Percentiles rank a stretch among this genome's conserved stretches.
Conservation (phyloP, 2,797 vertebrate species). For the Synaphobranchus kaupii region DNA sequence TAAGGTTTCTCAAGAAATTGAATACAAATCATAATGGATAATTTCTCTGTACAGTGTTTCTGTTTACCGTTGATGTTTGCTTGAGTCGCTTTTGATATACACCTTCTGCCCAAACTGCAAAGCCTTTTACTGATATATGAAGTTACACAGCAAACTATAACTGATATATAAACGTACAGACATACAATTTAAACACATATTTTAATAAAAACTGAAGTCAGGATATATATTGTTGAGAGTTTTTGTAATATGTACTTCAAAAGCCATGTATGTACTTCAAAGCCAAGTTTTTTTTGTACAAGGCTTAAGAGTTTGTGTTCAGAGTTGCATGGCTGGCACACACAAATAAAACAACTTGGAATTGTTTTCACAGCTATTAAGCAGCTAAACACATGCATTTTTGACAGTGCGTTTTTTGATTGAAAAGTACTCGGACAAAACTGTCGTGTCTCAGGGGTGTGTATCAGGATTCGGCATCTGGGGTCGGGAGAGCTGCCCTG, state of each 20-base stretch:
- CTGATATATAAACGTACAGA: neutral
- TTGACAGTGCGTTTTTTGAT: too few species aligned
- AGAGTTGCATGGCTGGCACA: neutral
- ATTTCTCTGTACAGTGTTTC: neutral
- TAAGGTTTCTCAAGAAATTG: neutral
- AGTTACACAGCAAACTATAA: neutral
- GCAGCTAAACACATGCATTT: neutral
- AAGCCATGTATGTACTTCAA: too few species aligned
- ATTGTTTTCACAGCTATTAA: neutral
- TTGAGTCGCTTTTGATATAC: neutral
- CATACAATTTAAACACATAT: neutral
- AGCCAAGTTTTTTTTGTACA: too few species aligned
- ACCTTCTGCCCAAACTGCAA: neutral
- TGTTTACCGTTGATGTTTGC: neutral
- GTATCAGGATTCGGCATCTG: constrained; percentile 38
- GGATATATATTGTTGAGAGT: neutral
- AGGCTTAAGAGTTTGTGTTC: neutral
- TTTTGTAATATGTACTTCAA: neutral
- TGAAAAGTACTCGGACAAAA: neutral
- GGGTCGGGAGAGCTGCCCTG: constrained; percentile 28
- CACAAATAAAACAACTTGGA: neutral
- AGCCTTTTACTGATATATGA: neutral
- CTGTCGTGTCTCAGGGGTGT: neutral
- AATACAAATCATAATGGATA: neutral
- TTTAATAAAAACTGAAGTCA: neutral